These are phyloP conservation scores for Himalopsyche kuldschensis DNA, from an alignment of 2,888 invertebrate genomes.

Conservation along the genomic window DNA sequence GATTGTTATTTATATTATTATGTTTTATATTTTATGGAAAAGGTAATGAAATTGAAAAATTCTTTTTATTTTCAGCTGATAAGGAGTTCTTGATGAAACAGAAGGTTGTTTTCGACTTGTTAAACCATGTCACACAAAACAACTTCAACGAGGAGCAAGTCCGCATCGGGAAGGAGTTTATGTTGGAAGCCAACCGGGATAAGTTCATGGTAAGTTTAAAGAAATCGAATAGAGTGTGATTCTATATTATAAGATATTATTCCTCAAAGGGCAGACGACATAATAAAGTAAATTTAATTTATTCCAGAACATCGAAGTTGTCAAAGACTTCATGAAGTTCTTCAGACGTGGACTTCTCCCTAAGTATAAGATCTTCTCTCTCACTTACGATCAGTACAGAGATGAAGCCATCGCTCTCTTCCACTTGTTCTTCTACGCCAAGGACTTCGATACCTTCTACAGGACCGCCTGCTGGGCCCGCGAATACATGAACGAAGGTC, in stretches of 20 bases:
- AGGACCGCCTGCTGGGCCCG: slow-evolving; percentile 71
- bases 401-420: slow-evolving; percentile 67
- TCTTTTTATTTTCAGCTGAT: slow-evolving; percentile 31
- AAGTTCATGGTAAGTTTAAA: slow-evolving; percentile 49
- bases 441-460: slow-evolving; percentile 71
- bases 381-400: slow-evolving; percentile 58
- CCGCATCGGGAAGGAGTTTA: slow-evolving; percentile 48
- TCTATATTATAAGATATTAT: too few species aligned
- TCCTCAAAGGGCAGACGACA: background rate
- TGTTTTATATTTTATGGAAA: background rate
- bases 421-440: slow-evolving; percentile 69
- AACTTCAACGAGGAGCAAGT: slow-evolving; percentile 49
- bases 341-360: slow-evolving; percentile 60
- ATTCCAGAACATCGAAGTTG: slow-evolving; percentile 51
- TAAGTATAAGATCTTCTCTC: slow-evolving; percentile 63
- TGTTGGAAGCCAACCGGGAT: slow-evolving; percentile 48
- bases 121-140: slow-evolving; percentile 52
- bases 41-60: background rate
- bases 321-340: slow-evolving; percentile 57
- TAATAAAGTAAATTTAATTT: background rate
- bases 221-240: background rate
- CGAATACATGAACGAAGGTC: slow-evolving; percentile 67
- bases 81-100: slow-evolving; percentile 51
- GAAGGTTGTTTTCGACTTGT: slow-evolving; percentile 52
- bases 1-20: background rate